Conservation (phyloP, 2,888 invertebrate genomes). For the Xylophagus ater region DNA sequence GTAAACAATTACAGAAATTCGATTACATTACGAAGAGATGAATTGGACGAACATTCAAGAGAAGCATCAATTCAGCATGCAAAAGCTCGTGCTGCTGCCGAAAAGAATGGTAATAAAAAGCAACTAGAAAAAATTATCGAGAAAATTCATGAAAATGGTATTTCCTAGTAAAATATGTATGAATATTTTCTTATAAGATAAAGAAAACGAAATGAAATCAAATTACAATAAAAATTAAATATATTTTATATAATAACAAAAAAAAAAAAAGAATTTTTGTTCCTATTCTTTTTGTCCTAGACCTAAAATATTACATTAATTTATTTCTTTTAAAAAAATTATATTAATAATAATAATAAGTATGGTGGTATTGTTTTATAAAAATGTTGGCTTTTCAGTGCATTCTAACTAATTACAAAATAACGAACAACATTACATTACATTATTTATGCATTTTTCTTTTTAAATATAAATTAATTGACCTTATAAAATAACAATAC, state of each 20-base stretch:
- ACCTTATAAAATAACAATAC: slow-evolving; percentile 6
- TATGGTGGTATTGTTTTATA: no score
- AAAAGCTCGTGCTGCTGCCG: slow-evolving; percentile 43
- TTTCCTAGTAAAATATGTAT: no score
- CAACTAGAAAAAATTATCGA: slow-evolving; percentile 35
- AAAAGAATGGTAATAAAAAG: slow-evolving; percentile 46
- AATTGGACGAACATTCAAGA: slow-evolving; percentile 41
- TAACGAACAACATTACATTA: no score
- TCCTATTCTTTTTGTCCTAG: no score
- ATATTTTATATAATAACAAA: background rate
- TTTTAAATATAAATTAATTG: slow-evolving; percentile 8
- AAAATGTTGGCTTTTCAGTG: no score
- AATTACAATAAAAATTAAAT: background rate
- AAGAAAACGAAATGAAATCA: slow-evolving; percentile 3
- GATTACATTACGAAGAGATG: slow-evolving; percentile 40
- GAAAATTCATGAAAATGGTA: no score
- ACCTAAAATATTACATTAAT: no score
- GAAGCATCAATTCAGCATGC: slow-evolving; percentile 43
- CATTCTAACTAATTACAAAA: no score
- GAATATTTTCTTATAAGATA: no score
- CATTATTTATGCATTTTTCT: slow-evolving; percentile 7
- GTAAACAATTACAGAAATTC: slow-evolving; percentile 48
- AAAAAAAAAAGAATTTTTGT: background rate
- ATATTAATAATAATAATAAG: no score
- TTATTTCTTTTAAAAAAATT: no score